Percentiles rank a stretch among this genome's conserved stretches.
These are phyloP conservation scores for Sinocyclocheilus rhinocerous DNA, from an alignment of 2,113 vertebrate genomes.

Conservation along the genomic window DNA sequence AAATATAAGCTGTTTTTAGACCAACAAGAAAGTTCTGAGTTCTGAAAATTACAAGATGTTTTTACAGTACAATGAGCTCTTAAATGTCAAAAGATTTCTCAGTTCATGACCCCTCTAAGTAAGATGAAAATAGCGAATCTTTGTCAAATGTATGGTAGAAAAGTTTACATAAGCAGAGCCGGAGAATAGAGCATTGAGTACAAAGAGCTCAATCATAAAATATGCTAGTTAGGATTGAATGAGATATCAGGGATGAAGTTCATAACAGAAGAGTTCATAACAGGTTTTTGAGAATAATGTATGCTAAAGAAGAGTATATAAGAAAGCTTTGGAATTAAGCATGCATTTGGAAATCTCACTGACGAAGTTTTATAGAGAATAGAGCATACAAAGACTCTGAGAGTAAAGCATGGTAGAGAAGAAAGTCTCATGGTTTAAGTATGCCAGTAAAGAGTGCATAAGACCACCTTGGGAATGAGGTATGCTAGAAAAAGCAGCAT, in stretches of 20 bases:
- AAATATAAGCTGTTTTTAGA: too few species aligned
- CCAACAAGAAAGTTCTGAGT: too few species aligned
- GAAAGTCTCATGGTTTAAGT: neutral
- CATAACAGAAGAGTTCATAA: neutral
- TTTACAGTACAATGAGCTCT: too few species aligned
- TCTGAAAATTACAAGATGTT: too few species aligned
- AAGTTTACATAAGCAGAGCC: neutral
- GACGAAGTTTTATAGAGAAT: neutral
- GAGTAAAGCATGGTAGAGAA: neutral
- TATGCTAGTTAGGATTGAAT: neutral
- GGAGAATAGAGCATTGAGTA: neutral
- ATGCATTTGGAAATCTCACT: neutral
- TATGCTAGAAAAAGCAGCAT: neutral
- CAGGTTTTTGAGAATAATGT: neutral
- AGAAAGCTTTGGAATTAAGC: neutral
- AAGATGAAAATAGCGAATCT: neutral
- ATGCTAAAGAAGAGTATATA: neutral
- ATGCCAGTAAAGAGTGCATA: neutral
- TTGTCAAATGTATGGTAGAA: neutral
- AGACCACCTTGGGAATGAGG: conserved; percentile 26
- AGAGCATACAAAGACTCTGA: too few species aligned
- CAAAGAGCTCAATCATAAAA: neutral
- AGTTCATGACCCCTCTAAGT: neutral
- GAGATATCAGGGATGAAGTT: neutral
- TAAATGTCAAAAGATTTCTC: too few species aligned